These are phyloP conservation scores for Acrossocheilus wenchowensis DNA, from an alignment of 2,797 vertebrate species.

Conservation along the genomic window DNA sequence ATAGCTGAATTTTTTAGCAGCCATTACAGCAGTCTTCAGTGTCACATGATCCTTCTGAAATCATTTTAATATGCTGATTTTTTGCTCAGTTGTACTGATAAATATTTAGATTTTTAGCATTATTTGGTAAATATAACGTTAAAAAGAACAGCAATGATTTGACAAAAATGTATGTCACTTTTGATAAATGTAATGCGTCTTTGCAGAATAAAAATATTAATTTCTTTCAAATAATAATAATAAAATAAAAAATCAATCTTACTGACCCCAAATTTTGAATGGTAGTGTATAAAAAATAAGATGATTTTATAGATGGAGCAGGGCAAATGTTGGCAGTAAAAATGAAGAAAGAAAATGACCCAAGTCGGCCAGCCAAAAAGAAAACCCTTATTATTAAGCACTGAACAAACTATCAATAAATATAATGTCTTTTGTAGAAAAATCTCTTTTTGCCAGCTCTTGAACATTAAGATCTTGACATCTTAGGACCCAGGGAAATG, in stretches of 20 bases:
- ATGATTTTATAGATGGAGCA: background rate
- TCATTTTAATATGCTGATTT: background rate
- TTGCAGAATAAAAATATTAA: background rate
- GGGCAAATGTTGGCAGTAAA: background rate
- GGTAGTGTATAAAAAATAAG: background rate
- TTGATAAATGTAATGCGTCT: background rate
- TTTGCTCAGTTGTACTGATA: background rate
- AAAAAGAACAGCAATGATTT: background rate
- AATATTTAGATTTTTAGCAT: background rate
- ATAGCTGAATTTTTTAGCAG: background rate
- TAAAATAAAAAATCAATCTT: background rate
- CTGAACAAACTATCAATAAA: background rate
- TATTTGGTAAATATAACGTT: background rate
- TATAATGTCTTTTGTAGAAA: background rate
- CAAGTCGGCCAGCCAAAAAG: background rate
- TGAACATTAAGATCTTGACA: background rate
- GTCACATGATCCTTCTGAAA: background rate
- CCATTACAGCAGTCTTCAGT: background rate
- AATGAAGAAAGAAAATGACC: too few species aligned
- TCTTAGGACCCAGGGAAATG: background rate
- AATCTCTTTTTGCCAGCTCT: background rate
- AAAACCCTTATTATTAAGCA: background rate
- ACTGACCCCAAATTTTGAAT: background rate
- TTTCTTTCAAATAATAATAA: background rate
- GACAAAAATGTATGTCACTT: background rate